A percentile compares a stretch with the other conserved stretches of the same genome.
Evolutionary conservation across 2,113 vertebrate genomes (phyloP).

Genomic region (Athene noctua): DNA sequence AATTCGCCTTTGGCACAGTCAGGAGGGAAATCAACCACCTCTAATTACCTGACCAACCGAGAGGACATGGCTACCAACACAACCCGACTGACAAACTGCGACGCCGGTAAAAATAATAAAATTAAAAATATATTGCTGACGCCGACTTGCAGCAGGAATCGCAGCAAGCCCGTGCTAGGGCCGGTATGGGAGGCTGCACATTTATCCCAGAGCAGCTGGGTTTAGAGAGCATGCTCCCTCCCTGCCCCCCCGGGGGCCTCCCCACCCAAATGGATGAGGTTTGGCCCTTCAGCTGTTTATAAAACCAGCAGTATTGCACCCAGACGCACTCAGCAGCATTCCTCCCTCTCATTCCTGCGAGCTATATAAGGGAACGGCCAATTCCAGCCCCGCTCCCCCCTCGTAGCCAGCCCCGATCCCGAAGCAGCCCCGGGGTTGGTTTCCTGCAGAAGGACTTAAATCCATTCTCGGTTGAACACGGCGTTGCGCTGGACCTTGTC

Average conservation of each 20-base stretch:
- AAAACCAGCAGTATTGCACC: conserved; percentile 19
- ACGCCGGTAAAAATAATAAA: not conserved
- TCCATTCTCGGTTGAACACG: not conserved
- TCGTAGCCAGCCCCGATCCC: not conserved
- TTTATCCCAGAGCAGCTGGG: not conserved
- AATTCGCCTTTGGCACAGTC: fast-evolving
- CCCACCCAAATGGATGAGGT: conserved; percentile 40
- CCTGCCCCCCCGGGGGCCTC: not conserved
- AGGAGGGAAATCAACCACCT: not conserved
- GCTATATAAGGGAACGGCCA: conserved; percentile 76
- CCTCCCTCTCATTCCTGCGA: conserved; percentile 36
- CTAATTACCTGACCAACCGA: fast-evolving
- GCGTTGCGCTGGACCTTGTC: conserved; percentile 55
- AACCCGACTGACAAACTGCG: fast-evolving
- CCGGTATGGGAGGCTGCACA: not conserved
- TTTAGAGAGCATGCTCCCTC: not conserved
- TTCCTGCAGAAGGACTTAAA: conserved; percentile 35
- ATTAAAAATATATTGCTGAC: not conserved
- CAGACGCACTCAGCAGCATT: conserved; percentile 22
- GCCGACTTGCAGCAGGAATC: not conserved
- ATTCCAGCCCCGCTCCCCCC: not conserved
- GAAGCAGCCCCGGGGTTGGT: not conserved
- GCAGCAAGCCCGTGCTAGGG: not conserved
- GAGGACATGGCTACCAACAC: fast-evolving
- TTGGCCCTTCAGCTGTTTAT: conserved; percentile 63